phyloP scores from a whole-genome alignment of 2,797 vertebrate species.

The Natrix natrix region DNA sequence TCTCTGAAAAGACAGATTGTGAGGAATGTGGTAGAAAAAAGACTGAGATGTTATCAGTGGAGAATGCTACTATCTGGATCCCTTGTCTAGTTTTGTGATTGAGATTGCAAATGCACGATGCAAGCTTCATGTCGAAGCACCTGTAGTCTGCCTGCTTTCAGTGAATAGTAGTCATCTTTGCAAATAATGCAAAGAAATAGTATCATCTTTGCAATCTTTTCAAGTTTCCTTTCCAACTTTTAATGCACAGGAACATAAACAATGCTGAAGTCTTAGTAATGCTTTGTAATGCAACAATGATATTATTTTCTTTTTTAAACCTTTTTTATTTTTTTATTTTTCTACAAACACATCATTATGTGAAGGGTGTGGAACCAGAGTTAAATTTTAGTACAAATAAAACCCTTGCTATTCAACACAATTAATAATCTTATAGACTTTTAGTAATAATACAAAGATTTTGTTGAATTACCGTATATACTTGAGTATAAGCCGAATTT shows the following conservation, averaged over 20 bases:
- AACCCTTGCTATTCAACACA: too few species aligned
- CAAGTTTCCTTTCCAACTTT: neutral
- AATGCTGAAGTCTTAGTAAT: neutral
- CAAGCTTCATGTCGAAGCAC: neutral
- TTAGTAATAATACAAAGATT: too few species aligned
- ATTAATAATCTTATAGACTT: too few species aligned
- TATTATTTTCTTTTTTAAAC: neutral
- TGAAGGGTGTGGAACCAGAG: too few species aligned
- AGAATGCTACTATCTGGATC: neutral
- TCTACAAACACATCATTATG: too few species aligned
- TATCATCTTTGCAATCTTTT: neutral
- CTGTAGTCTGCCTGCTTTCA: neutral
- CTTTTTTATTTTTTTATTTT: too few species aligned
- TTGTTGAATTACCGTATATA: too few species aligned
- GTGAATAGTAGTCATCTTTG: neutral
- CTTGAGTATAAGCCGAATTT: too few species aligned
- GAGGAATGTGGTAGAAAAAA: neutral
- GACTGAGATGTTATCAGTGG: neutral
- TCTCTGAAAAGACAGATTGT: neutral
- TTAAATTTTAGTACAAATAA: too few species aligned
- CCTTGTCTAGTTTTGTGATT: neutral
- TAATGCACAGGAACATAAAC: neutral
- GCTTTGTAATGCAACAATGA: neutral
- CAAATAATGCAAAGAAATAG: neutral
- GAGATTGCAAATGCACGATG: neutral